phyloP scores from a whole-genome alignment of 1,140 invertebrate genomes.

The Phthorimaea operculella region DNA sequence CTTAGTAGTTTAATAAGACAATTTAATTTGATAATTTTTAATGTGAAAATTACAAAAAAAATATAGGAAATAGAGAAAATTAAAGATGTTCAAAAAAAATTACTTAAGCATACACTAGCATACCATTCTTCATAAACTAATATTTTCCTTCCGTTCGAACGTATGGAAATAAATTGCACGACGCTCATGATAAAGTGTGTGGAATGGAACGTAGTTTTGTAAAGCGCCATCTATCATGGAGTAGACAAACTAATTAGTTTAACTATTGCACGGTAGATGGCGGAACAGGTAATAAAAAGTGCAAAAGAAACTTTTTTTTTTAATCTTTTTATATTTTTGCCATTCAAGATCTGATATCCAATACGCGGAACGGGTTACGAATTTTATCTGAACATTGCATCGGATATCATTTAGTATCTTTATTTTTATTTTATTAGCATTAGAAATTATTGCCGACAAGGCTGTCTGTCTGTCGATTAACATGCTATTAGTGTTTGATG shows the following conservation, averaged over 20 bases:
- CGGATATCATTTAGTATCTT: slow-evolving; percentile 33
- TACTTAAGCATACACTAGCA: too few relatives aligned
- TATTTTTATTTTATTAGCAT: slow-evolving; percentile 11
- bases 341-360: slow-evolving; percentile 22
- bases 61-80: too few relatives aligned
- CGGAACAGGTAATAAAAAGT: too few relatives aligned
- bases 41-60: too few relatives aligned
- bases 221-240: not conserved
- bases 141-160: not conserved
- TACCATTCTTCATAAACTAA: not conserved
- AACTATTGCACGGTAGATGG: not conserved
- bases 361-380: slow-evolving; percentile 39
- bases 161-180: not conserved
- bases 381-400: slow-evolving; percentile 30
- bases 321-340: slow-evolving; percentile 12
- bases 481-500: slow-evolving; percentile 46
- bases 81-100: too few relatives aligned
- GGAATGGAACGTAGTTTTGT: not conserved
- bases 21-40: too few relatives aligned
- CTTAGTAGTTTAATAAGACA: too few relatives aligned
- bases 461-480: slow-evolving; percentile 40
- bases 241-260: not conserved
- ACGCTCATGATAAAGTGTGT: not conserved
- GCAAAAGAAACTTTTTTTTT: not conserved
- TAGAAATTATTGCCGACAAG: slow-evolving; percentile 37